A percentile compares a stretch with the other conserved stretches of the same genome.
phyloP scores from a whole-genome alignment of 2,888 invertebrate genomes.

The Metacarcinus magister region DNA sequence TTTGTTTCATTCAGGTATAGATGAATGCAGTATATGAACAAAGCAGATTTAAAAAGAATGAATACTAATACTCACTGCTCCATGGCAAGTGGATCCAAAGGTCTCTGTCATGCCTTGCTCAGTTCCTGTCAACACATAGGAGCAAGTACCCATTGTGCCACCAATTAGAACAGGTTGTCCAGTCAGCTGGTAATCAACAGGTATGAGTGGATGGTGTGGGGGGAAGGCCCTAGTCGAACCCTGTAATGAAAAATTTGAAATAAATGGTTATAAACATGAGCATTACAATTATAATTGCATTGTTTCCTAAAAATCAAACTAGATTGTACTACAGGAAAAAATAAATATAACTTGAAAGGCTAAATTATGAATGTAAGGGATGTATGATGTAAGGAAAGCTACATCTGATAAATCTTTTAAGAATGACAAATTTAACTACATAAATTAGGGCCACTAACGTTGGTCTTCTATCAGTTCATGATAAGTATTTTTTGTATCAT shows the following conservation, averaged over 20 bases:
- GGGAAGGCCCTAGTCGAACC: conserved; percentile 98
- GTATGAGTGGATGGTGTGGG: conserved; percentile 99
- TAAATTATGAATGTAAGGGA: neutral
- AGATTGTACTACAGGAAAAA: neutral
- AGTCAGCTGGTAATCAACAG: conserved; percentile 98
- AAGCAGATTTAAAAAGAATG: neutral
- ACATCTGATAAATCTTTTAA: neutral
- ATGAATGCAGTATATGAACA: neutral
- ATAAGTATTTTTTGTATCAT: too few species aligned
- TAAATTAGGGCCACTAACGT: too few species aligned
- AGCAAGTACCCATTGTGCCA: conserved; percentile 99
- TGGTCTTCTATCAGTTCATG: too few species aligned
- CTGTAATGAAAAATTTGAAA: conserved; percentile 64
- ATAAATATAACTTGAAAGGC: too few species aligned
- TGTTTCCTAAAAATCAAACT: neutral
- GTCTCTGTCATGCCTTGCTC: conserved; percentile 99
- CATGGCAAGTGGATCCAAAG: conserved; percentile 99
- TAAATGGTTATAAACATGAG: conserved; percentile 45
- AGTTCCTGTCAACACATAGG: conserved; percentile 99
- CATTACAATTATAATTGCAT: conserved; percentile 52
- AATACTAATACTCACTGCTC: conserved; percentile 91
- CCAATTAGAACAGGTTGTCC: conserved; percentile 99
- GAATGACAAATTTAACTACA: too few species aligned
- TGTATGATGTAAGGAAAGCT: neutral
- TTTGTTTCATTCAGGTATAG: neutral